Evolutionary conservation across 2,888 invertebrate species (phyloP).

Genomic region (Glaucopsyche alexis): DNA sequence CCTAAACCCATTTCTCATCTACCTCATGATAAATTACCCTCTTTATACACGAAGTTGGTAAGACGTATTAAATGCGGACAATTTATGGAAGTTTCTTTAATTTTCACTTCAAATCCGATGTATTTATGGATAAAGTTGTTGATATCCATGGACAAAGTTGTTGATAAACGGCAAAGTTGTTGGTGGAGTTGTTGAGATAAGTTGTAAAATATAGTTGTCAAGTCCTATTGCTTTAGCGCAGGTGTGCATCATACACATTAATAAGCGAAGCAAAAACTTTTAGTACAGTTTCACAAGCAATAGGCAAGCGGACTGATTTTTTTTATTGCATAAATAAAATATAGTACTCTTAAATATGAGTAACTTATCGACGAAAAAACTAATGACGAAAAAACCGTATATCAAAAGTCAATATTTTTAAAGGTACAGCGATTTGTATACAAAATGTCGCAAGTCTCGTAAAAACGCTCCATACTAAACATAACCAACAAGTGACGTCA

Average conservation of each 20-base stretch:
- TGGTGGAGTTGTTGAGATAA: constrained; percentile 12
- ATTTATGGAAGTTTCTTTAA: constrained; percentile 23
- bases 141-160: constrained; percentile 30
- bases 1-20: background rate
- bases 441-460: too few species aligned
- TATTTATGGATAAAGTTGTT: constrained; percentile 53
- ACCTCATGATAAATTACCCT: constrained; percentile 16
- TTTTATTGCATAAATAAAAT: too few species aligned
- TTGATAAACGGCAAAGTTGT: constrained; percentile 29
- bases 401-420: too few species aligned
- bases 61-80: constrained; percentile 2
- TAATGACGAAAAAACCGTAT: too few species aligned
- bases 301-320: too few species aligned
- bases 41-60: background rate
- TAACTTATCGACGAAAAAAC: too few species aligned
- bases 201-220: constrained; percentile 33
- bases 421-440: too few species aligned
- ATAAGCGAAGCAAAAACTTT: too few species aligned
- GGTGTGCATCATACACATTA: background rate
- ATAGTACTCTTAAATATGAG: too few species aligned
- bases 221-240: constrained; percentile 2
- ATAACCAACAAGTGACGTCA: too few species aligned
- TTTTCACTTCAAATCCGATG: constrained; percentile 39
- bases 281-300: too few species aligned
- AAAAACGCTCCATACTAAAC: too few species aligned